phyloP scores from a whole-genome alignment of 92 coral and sea anemone genomes.

The Scolanthus callimorphus region DNA sequence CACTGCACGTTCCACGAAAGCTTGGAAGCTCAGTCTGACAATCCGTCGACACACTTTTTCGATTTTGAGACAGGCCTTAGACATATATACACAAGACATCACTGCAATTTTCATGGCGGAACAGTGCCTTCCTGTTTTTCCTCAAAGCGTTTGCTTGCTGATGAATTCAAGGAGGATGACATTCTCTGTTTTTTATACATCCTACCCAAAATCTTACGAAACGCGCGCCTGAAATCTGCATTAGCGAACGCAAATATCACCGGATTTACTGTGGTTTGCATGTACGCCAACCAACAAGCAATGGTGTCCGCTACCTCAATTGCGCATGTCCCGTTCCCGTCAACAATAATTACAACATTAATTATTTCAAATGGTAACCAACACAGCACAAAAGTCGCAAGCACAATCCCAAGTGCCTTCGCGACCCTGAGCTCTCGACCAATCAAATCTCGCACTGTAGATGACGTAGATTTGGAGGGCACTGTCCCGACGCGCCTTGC shows the following conservation, averaged over 20 bases:
- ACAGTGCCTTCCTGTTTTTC: no score
- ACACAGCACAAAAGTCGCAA: conserved; percentile 70
- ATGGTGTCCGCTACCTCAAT: conserved; percentile 70
- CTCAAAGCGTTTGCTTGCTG: no score
- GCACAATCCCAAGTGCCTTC: conserved; percentile 79
- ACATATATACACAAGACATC: no score
- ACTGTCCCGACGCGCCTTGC: conserved; percentile 53
- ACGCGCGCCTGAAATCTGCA: conserved; percentile 65
- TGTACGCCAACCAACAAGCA: conserved; percentile 76
- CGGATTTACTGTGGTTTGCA: conserved; percentile 64
- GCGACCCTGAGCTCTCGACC: conserved; percentile 74
- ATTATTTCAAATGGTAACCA: conserved; percentile 84
- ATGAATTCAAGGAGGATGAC: background rate
- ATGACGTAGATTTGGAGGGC: conserved; percentile 8
- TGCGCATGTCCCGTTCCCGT: conserved; percentile 53
- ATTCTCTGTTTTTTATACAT: background rate
- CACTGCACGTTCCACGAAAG: no score
- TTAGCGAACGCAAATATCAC: conserved; percentile 55
- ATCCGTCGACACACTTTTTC: no score
- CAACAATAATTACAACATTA: conserved; percentile 50
- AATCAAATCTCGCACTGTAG: conserved; percentile 32
- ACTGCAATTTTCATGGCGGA: no score
- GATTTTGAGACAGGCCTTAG: no score
- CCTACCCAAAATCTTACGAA: conserved; percentile 26
- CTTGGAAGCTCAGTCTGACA: no score